These are phyloP conservation scores for Solenodon paradoxus DNA, from an alignment of 2,113 vertebrate species.

Conservation along the genomic window DNA sequence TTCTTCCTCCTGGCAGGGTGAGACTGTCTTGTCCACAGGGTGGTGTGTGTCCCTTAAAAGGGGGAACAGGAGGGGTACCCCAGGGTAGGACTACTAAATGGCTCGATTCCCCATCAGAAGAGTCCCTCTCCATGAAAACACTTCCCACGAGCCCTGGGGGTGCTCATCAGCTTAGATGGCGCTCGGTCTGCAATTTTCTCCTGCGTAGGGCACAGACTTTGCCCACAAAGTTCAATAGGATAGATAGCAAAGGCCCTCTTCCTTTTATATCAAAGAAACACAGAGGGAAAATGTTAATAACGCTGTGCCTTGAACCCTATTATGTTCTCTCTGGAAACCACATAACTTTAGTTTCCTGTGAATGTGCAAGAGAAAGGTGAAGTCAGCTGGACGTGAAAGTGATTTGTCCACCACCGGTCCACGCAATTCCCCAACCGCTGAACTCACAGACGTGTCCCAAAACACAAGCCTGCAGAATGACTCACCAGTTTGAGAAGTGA, in stretches of 20 bases:
- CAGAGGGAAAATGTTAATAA: conserved; percentile 5
- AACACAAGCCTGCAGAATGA: background rate
- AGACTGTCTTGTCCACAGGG: background rate
- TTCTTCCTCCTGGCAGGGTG: background rate
- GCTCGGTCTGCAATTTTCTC: background rate
- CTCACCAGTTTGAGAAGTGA: background rate
- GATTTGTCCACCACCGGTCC: background rate
- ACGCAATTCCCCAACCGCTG: background rate
- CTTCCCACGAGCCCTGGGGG: background rate
- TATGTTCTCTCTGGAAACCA: background rate
- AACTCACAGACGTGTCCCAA: background rate
- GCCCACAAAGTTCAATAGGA: background rate
- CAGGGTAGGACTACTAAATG: background rate
- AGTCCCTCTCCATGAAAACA: background rate
- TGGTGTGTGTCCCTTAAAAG: background rate
- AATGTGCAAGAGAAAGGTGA: background rate
- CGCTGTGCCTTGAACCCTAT: background rate
- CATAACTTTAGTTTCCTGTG: background rate
- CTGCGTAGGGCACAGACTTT: background rate
- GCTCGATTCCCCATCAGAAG: background rate
- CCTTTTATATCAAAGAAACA: background rate
- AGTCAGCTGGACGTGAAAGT: background rate
- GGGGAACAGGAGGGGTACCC: background rate
- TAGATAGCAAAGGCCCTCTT: background rate
- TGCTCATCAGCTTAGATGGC: background rate